phyloP scores from a whole-genome alignment of 2,888 invertebrate genomes.

The Apotomis betuletana region DNA sequence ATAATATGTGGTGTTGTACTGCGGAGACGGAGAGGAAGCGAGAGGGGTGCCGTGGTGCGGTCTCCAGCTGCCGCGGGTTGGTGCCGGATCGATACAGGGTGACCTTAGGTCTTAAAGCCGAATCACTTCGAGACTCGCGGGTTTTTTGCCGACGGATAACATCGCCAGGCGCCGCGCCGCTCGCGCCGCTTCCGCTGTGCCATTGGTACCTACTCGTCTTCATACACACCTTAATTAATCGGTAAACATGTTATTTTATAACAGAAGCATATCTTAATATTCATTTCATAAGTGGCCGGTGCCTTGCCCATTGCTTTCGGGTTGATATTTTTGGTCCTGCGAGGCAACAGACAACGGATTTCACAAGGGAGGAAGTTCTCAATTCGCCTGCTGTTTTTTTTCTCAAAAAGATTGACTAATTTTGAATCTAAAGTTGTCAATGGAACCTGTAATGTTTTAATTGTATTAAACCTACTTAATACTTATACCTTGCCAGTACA shows the following conservation, averaged over 20 bases:
- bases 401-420: too few species aligned
- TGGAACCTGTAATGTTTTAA: too few species aligned
- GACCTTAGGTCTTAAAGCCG: slow-evolving; percentile 68
- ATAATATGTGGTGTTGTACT: slow-evolving; percentile 42
- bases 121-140: slow-evolving; percentile 51
- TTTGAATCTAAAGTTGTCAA: too few species aligned
- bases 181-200: slow-evolving; percentile 43
- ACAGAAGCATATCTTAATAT: background rate
- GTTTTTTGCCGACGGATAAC: slow-evolving; percentile 49
- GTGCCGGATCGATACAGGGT: slow-evolving; percentile 68
- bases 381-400: too few species aligned
- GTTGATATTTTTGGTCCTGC: too few species aligned
- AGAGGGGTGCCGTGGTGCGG: slow-evolving; percentile 59
- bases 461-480: too few species aligned
- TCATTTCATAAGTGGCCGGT: background rate
- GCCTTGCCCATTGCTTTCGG: too few species aligned
- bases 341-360: too few species aligned
- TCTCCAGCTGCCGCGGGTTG: slow-evolving; percentile 64
- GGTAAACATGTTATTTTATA: slow-evolving; percentile 14
- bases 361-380: too few species aligned
- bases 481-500: too few species aligned
- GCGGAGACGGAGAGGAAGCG: slow-evolving; percentile 50
- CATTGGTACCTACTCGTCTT: background rate
- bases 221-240: slow-evolving; percentile 1
- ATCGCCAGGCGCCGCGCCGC: slow-evolving; percentile 35